Conservation (phyloP, 2,888 invertebrate genomes). For the Apeira syringaria region DNA sequence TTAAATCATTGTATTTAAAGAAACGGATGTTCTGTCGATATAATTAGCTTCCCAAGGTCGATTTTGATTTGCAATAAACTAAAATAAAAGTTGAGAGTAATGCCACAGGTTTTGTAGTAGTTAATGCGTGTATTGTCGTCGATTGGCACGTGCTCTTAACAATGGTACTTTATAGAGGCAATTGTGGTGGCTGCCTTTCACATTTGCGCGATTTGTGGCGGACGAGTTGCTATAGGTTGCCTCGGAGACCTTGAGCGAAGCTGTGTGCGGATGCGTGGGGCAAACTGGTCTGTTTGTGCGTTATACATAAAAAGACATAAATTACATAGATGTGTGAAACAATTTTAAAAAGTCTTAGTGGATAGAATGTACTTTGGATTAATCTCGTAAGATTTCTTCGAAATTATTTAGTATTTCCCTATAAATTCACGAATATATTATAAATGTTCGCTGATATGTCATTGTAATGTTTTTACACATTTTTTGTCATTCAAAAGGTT, state of each 20-base stretch:
- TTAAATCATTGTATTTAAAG: no score
- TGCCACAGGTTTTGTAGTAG: not conserved
- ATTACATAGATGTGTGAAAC: no score
- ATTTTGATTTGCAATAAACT: slow-evolving; percentile 1
- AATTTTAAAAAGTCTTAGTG: no score
- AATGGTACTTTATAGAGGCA: slow-evolving; percentile 15
- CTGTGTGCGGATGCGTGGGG: not conserved
- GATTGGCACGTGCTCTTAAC: slow-evolving; percentile 23
- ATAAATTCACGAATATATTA: no score
- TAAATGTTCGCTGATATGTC: no score
- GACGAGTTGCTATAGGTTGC: not conserved
- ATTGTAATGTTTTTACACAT: no score
- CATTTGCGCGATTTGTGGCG: slow-evolving; percentile 5
- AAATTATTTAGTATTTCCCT: no score
- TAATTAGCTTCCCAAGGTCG: slow-evolving; percentile 6
- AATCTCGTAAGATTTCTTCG: no score
- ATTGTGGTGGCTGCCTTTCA: slow-evolving; percentile 10
- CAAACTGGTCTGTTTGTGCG: not conserved
- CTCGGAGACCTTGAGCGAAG: not conserved
- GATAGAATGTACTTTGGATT: no score
- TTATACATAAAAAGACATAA: no score
- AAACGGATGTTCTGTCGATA: not conserved
- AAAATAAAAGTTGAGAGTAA: slow-evolving; percentile 7
- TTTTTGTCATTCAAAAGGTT: no score
- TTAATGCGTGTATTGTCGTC: not conserved